These are phyloP conservation scores for Eublepharis macularius DNA, from an alignment of 2,113 vertebrate genomes.

Conservation along the genomic window DNA sequence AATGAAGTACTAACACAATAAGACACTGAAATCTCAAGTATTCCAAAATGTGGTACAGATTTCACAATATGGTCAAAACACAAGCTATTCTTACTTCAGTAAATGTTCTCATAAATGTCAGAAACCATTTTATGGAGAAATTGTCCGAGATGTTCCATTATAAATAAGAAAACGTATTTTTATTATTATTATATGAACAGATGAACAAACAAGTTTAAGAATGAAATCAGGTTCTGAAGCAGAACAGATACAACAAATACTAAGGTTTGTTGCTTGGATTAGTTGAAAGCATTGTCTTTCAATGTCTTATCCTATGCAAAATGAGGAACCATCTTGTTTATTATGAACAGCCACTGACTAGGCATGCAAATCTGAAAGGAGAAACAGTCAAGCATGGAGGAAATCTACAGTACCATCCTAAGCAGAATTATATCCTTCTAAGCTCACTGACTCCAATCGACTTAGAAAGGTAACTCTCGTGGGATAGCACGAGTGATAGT, in stretches of 20 bases:
- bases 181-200: neutral
- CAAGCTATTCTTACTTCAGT: neutral
- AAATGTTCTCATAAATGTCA: neutral
- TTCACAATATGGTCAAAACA: neutral
- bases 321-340: neutral
- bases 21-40: conserved; percentile 10
- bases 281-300: neutral
- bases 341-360: neutral
- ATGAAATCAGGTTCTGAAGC: neutral
- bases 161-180: neutral
- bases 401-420: too few relatives aligned
- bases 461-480: too few relatives aligned
- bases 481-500: neutral
- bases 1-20: conserved; percentile 14
- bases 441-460: too few relatives aligned
- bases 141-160: neutral
- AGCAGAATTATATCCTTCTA: too few relatives aligned
- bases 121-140: neutral
- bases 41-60: conserved; percentile 19
- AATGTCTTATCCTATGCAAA: neutral
- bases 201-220: neutral
- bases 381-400: conserved; percentile 12
- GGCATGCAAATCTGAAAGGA: accelerated
- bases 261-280: neutral
- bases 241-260: neutral